phyloP scores from a whole-genome alignment of 1,140 invertebrate genomes.

The Pseudomyrmex gracilis region DNA sequence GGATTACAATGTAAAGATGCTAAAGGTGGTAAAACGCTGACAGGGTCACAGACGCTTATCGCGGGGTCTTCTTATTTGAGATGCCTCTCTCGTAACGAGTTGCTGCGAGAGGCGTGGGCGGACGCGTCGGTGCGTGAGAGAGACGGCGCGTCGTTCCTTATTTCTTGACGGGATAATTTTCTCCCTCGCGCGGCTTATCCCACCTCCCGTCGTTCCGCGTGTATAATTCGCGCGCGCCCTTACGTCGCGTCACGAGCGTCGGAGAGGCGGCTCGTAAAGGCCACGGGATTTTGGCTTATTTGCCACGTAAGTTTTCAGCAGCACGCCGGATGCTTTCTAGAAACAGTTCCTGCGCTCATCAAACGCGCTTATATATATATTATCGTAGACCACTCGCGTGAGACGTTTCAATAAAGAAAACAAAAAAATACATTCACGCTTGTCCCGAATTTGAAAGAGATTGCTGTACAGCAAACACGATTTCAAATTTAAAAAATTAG shows the following conservation, averaged over 20 bases:
- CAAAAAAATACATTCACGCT: background rate
- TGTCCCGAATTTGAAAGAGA: background rate
- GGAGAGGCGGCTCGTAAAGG: slow-evolving; percentile 16
- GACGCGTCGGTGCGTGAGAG: slow-evolving; percentile 76
- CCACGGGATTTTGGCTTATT: slow-evolving; percentile 43
- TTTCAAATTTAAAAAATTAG: too few species aligned
- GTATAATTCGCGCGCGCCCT: slow-evolving; percentile 71
- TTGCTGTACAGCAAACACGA: background rate
- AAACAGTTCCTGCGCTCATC: slow-evolving; percentile 2
- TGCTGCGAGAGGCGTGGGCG: slow-evolving; percentile 79
- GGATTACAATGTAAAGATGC: slow-evolving; percentile 79
- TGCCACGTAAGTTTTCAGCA: slow-evolving; percentile 51
- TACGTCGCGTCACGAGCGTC: slow-evolving; percentile 18
- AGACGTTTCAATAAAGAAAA: background rate
- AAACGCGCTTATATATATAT: slow-evolving; percentile 20
- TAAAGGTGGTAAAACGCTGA: slow-evolving; percentile 82
- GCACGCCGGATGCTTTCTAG: slow-evolving; percentile 3
- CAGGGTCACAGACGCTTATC: slow-evolving; percentile 78
- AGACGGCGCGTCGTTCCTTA: slow-evolving; percentile 62
- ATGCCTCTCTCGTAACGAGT: slow-evolving; percentile 76
- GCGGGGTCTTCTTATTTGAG: slow-evolving; percentile 62
- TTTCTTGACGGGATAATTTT: slow-evolving; percentile 81
- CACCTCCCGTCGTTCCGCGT: slow-evolving; percentile 60
- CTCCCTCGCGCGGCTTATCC: slow-evolving; percentile 72
- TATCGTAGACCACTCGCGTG: background rate